Evolutionary conservation across 2,888 invertebrate genomes (phyloP), one percentile per base, ranked within the genome.

Genomic region (Allacma fusca): DNA sequence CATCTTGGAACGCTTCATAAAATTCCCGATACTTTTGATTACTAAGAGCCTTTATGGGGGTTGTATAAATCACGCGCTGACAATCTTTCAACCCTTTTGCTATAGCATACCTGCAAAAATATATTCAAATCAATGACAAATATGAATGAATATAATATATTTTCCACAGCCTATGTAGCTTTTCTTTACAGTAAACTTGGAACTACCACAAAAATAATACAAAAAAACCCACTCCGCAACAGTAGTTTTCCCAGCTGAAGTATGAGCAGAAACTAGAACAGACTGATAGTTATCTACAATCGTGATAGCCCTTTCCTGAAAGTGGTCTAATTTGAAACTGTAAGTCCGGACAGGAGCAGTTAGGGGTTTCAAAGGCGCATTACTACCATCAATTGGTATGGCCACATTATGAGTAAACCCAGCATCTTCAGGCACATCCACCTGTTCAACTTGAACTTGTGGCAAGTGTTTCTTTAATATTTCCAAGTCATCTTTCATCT

Each of bases 1-100:
- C 99, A 88, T 99, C 99, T 87, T 93, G 92, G 86, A 98, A 98
- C 87, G 98, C 97, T 86, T 98, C 98, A 80, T 92, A 93, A 86
- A 99, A 95, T 87, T 99, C 99, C 81, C 99, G 90, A 87, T 97
- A 99, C 87, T 99, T 99, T 88, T 99, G 99, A 89, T 99, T 99
- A 84, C 98, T 98, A 64, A 99, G 88, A 0, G 99, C 99, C 88
- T 99, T 99, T 84, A 99, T 99, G 0, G 99, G 99, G 13, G 99
- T 98, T 19, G 99, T 99, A 87, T 99, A 99, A 85, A 99, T 99
- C 0, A 99, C 99, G 84, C 98, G 90, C 87, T 99, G 99, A 85
- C 98, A 97, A 84, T 94, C 93, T 82, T 93, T 91, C 75, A 99
- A 88, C 0, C 98, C 97, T 86, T 94, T 91, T 0, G 99, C 98